Base-by-base conservation (phyloP, 2,888 invertebrate genomes). In the Dynastes maya region DNA sequence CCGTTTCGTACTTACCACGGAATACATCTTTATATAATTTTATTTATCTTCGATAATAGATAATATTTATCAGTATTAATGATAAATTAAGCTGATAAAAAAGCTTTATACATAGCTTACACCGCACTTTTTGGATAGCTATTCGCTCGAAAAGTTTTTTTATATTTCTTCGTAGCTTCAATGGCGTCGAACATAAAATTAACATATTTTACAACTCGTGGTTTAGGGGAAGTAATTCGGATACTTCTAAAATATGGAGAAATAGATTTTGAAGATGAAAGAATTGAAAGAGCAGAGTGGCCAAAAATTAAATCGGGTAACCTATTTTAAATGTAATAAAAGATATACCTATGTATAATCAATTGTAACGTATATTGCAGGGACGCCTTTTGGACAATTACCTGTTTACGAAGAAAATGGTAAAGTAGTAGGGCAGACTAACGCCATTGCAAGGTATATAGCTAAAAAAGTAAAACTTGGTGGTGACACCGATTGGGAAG, bases 331-430 rank as follows among this genome's bases (percentile, higher is more conserved):
- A 67, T 40, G 6, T 11, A 2, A 68, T 29, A 13, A 40, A 61
- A 29, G 22, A 22, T 22, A 22, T 22, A 22, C 22, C 22, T 4
- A 29, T 32, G 2, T 13, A 68, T 45, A 13, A 37, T 13, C 40
- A 63, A 55, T 79, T 68, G 8, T 11, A 29, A 68, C 11, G 2
- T 16, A 4, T 0, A 67, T n/a, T 37, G 37, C 86, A 93, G 90
- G 88, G 74, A 91, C 90, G 88, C 92, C 93, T 61, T 92, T 91
- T 84, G 92, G 93, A 0, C 91, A 92, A 85, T 85, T 92, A 79
- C 93, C 93, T 0, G 86, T 92, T 0, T 83, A 93, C 70, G 92
- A 92, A 86, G 88, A 93, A 1, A 91, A 93, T 80, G 93, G 92
- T 6, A 92, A 92, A 84, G 84, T 87, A 81, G 87, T 91, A 80